These are phyloP conservation scores for Pseudochaenichthys georgianus DNA, from an alignment of 2,797 vertebrate species.

Conservation along the genomic window DNA sequence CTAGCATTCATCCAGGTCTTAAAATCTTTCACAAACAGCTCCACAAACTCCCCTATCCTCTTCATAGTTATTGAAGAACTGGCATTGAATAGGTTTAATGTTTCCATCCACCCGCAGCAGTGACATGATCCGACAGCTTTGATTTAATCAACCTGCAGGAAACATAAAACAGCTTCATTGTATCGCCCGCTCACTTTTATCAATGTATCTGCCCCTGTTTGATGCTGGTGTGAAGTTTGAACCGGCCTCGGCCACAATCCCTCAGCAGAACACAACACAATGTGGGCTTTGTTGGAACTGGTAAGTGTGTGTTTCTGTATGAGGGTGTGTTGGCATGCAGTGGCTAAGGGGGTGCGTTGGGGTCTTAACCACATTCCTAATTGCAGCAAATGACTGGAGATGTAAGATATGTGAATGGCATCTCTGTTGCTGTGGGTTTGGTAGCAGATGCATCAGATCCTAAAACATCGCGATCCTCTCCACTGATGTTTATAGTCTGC, in stretches of 20 bases:
- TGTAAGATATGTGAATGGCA: constrained; percentile 65
- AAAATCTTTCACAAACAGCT: constrained; percentile 4
- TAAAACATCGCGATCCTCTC: constrained; percentile 32
- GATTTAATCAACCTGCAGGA: constrained; percentile 44
- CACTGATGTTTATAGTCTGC: constrained; percentile 24
- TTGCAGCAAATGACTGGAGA: constrained; percentile 62
- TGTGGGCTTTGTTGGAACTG: constrained; percentile 68
- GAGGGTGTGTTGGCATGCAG: constrained; percentile 3
- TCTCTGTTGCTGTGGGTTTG: constrained; percentile 59
- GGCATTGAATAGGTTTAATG: constrained; percentile 8
- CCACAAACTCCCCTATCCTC: neutral
- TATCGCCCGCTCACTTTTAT: constrained; percentile 26
- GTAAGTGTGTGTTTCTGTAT: constrained; percentile 20
- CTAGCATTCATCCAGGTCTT: neutral
- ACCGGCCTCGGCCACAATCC: constrained; percentile 43
- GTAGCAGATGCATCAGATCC: constrained; percentile 60
- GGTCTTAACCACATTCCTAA: constrained; percentile 69
- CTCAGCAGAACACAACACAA: constrained; percentile 62
- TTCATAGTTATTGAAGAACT: constrained; percentile 11
- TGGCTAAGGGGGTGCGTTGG: constrained; percentile 10
- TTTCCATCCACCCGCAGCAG: constrained; percentile 28
- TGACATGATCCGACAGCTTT: constrained; percentile 14
- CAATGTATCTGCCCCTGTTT: constrained; percentile 41
- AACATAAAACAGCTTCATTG: constrained; percentile 54
- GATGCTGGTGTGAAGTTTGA: constrained; percentile 62